Conservation (phyloP, 2,113 vertebrate genomes). For the Otus sunia region DNA sequence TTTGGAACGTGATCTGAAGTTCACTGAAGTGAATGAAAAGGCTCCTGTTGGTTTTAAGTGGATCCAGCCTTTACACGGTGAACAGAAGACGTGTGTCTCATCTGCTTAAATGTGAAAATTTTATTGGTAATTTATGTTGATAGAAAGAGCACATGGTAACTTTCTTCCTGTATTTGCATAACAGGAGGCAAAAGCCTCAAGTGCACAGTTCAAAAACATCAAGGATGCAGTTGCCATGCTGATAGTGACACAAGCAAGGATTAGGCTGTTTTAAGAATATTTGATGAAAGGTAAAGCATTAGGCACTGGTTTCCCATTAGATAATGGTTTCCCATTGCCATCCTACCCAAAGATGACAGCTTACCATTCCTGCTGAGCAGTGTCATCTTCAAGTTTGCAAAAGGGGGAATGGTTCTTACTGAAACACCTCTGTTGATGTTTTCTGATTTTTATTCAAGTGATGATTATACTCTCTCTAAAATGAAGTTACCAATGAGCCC, state of each 20-base stretch:
- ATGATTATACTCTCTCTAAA: constrained; percentile 71
- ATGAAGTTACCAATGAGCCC: constrained; percentile 62
- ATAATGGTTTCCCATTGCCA: constrained; percentile 72
- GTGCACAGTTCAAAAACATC: constrained; percentile 75
- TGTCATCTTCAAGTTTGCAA: constrained; percentile 69
- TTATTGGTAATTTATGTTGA: constrained; percentile 75
- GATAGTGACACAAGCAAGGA: constrained; percentile 75
- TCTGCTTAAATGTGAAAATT: constrained; percentile 71
- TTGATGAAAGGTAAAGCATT: constrained; percentile 72
- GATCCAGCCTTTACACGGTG: constrained; percentile 31
- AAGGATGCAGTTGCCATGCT: constrained; percentile 73
- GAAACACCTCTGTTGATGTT: constrained; percentile 61
- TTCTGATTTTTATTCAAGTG: constrained; percentile 75
- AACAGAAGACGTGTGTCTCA: constrained; percentile 73
- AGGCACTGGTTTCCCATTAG: constrained; percentile 73
- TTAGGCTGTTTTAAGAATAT: constrained; percentile 75
- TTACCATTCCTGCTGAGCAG: constrained; percentile 74
- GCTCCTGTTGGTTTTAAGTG: constrained; percentile 49
- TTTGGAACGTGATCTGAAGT: constrained; percentile 39
- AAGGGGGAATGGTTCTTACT: constrained; percentile 55
- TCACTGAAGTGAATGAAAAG: constrained; percentile 52
- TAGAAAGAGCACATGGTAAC: constrained; percentile 74
- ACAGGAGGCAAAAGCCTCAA: constrained; percentile 82
- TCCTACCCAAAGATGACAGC: constrained; percentile 75
- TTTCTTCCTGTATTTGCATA: constrained; percentile 60